Base-by-base conservation (phyloP, 2,113 vertebrate species). In the Megaptera novaeangliae region DNA sequence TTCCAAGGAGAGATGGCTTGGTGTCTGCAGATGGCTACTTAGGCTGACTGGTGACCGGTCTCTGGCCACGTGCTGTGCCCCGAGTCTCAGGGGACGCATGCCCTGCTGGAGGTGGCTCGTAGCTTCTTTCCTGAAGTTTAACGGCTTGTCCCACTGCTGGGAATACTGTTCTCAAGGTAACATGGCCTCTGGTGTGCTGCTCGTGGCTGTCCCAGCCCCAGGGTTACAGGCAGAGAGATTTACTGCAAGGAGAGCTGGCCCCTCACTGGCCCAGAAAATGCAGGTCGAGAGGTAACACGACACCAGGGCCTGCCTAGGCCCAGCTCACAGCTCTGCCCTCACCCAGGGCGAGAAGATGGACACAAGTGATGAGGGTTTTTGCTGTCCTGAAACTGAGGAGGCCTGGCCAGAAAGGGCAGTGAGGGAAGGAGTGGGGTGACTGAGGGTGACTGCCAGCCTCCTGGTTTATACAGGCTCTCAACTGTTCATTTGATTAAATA, bases 401-500 rank as follows among this genome's bases (percentile, higher is more conserved):
- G 41, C 10, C 34, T 1, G 88, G 46, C 83, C 84, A 23, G 75
- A 94, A 96, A 84, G 61, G 36, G 72, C 94, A 86, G 23, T 2
- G 77, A 95, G 72, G 84, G n/a, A 90, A 92, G 46, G 15, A 31
- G 17, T 44, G 86, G 49, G 63, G 77, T 88, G 91, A 41, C 75
- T 52, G 93, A 96, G 75, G 44, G 34, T 18, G 72, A 84, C 88
- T 90, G 71, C 88, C 96, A 52, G 92, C 88, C 86, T 97, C 95
- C 78, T 25, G 61, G 34, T 84, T 96, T 81, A 74, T 36, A 86
- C 68, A 90, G 85, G 92, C 86, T 95, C 83, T 96, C 63, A 59
- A 9, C 81, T 95, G 55, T 92, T 81, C 44, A 95, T 80, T 96
- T 96, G 92, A 97, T 98, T 96, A 96, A 97, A 95, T 88, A 92